phyloP scores from a whole-genome alignment of 64 coral and sea anemone species.

The Montipora cactus region DNA sequence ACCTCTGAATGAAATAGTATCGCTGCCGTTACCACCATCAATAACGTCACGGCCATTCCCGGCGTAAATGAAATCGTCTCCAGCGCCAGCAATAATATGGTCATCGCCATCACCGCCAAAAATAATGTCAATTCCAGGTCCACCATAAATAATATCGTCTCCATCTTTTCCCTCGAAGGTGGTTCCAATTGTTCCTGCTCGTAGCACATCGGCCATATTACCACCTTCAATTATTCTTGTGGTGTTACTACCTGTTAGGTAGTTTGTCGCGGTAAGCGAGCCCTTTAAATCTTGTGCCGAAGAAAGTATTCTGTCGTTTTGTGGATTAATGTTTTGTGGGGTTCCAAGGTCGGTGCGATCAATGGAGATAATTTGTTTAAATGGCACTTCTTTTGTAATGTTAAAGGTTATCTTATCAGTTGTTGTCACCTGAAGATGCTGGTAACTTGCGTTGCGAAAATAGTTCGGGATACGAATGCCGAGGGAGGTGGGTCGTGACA shows the following conservation, averaged over 20 bases:
- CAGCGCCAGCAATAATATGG: not conserved
- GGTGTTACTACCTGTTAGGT: not conserved
- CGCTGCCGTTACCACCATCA: conserved; percentile 38
- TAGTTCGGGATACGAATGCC: conserved; percentile 21
- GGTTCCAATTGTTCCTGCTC: conserved; percentile 26
- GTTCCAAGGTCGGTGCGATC: not conserved
- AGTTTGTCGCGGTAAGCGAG: conserved; percentile 33
- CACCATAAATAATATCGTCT: conserved; percentile 48
- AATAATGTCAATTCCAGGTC: conserved; percentile 1
- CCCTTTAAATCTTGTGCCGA: conserved; percentile 33
- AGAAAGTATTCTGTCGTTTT: not conserved
- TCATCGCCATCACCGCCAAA: conserved; percentile 44
- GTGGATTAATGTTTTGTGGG: conserved; percentile 50
- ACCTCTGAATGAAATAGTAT: conserved; percentile 52
- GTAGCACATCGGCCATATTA: conserved; percentile 1
- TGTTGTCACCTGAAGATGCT: conserved; percentile 39
- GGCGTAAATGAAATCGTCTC: conserved; percentile 65
- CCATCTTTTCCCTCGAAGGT: conserved; percentile 61
- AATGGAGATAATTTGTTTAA: not conserved
- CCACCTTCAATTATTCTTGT: conserved; percentile 58
- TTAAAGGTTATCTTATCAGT: conserved; percentile 34
- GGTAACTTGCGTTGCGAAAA: not conserved
- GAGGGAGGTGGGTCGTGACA: conserved; percentile 23
- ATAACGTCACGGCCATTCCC: conserved; percentile 17
- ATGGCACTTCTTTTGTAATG: conserved; percentile 12